phyloP scores from a whole-genome alignment of 2,888 invertebrate genomes.

The Proisotoma minuta region DNA sequence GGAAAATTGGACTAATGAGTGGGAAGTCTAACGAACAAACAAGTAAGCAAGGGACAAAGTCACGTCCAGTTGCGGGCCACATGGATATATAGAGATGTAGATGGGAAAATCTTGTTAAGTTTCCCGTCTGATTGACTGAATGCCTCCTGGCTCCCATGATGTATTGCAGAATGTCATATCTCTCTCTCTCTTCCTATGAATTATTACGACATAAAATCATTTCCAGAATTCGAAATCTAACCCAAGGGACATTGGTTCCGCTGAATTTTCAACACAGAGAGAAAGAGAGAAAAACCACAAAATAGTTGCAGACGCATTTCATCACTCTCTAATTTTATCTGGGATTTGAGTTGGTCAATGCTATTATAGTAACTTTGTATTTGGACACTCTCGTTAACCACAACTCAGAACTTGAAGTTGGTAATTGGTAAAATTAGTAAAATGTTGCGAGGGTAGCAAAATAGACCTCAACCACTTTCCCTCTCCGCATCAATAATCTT shows the following conservation, averaged over 20 bases:
- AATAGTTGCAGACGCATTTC: too few relatives aligned
- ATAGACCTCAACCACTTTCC: background rate
- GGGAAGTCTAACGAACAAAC: background rate
- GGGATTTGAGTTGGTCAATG: too few relatives aligned
- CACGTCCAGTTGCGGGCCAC: background rate
- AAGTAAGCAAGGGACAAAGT: too few relatives aligned
- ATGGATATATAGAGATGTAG: too few relatives aligned
- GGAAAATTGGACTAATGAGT: too few relatives aligned
- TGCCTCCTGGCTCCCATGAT: background rate
- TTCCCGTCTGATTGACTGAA: background rate
- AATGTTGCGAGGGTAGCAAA: too few relatives aligned
- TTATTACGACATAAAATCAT: slow-evolving; percentile 9
- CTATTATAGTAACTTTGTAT: too few relatives aligned
- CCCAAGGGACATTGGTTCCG: slow-evolving; percentile 1
- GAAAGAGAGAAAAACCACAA: too few relatives aligned
- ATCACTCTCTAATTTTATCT: too few relatives aligned
- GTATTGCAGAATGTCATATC: background rate
- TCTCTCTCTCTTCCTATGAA: background rate
- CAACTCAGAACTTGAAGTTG: too few relatives aligned
- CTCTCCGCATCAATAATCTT: background rate
- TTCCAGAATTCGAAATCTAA: slow-evolving; percentile 12
- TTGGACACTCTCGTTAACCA: too few relatives aligned
- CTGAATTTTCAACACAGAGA: background rate
- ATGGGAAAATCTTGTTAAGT: slow-evolving; percentile 1
- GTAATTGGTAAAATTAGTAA: background rate